phyloP scores from a whole-genome alignment of 2,797 vertebrate species.

The Meriones psammophilus region DNA sequence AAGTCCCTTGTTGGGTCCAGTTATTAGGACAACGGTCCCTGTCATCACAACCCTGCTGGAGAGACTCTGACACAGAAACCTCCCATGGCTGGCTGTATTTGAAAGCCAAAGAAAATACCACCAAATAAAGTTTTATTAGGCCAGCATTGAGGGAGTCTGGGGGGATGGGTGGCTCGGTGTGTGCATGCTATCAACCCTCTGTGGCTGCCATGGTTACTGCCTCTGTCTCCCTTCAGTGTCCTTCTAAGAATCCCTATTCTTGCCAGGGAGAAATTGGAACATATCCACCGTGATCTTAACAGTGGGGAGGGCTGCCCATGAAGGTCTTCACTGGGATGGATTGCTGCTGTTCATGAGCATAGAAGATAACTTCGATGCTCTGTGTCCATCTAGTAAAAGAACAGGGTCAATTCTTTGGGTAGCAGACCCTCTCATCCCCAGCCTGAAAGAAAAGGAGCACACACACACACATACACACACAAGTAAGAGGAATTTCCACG shows the following conservation, averaged over 20 bases:
- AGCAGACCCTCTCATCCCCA: background rate
- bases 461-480: too few relatives aligned
- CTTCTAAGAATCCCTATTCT: background rate
- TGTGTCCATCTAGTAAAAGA: background rate
- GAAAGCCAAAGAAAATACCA: slow-evolving; percentile 60
- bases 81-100: background rate
- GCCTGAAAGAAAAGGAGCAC: background rate
- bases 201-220: background rate
- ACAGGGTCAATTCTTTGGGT: background rate
- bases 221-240: background rate
- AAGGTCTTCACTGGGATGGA: background rate
- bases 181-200: background rate
- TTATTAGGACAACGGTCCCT: background rate
- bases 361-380: background rate
- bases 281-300: background rate
- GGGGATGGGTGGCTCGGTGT: background rate
- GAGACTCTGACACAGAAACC: background rate
- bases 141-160: background rate
- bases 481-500: slow-evolving; percentile 53
- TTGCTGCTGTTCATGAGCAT: background rate
- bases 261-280: slow-evolving; percentile 18
- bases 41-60: background rate
- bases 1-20: background rate
- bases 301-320: background rate
- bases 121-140: slow-evolving; percentile 38